Evolutionary conservation across 2,888 invertebrate species (phyloP).

Genomic region (Uropetala carovei): DNA sequence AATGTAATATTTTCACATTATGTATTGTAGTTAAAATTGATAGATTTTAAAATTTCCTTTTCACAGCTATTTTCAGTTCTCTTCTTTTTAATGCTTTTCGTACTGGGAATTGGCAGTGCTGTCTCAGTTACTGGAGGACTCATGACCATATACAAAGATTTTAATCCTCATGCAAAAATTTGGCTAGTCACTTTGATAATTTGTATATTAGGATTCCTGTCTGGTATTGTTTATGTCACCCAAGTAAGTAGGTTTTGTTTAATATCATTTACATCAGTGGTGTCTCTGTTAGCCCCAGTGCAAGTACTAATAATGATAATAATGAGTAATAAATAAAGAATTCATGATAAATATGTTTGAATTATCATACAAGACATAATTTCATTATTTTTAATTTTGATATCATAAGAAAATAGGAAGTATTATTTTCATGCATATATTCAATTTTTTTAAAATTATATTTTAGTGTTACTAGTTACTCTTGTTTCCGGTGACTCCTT

Average conservation of each 20-base stretch:
- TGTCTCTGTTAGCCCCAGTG: background rate
- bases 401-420: too few relatives aligned
- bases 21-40: background rate
- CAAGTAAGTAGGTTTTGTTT: conserved; percentile 67
- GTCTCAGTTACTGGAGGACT: conserved; percentile 76
- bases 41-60: conserved; percentile 46
- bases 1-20: background rate
- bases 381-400: too few relatives aligned
- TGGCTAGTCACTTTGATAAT: conserved; percentile 70
- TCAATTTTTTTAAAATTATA: too few relatives aligned
- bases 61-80: conserved; percentile 77
- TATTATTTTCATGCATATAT: too few relatives aligned
- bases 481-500: too few relatives aligned
- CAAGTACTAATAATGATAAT: background rate
- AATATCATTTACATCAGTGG: background rate
- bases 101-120: conserved; percentile 78
- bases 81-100: conserved; percentile 79
- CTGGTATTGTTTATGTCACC: conserved; percentile 71
- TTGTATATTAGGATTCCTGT: conserved; percentile 69
- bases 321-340: background rate
- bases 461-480: too few relatives aligned
- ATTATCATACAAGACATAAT: too few relatives aligned
- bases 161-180: conserved; percentile 74
- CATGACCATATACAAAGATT: conserved; percentile 76
- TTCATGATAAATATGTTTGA: too few relatives aligned